Evolutionary conservation across 2,888 invertebrate genomes (phyloP), one percentile per base, ranked within the genome.

Genomic region (Drosophila cracens): DNA sequence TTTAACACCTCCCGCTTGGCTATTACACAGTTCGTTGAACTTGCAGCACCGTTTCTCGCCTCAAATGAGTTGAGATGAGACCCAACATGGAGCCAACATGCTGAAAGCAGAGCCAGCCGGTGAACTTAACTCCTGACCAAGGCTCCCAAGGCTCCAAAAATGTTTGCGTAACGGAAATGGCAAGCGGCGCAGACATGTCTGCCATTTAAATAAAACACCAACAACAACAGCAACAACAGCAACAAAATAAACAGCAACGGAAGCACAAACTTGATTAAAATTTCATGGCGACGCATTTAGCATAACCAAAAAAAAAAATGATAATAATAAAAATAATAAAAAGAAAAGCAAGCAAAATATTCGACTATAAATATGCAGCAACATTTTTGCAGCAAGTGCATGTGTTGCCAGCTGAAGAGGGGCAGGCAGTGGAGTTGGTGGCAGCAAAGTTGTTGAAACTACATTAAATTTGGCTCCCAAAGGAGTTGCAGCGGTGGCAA

Each of bases 111-210:
- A 66, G 10, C 53, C 33, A 31, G 38, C 49, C 48, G 38, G 36
- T 18, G 31, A 43, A 48, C 49, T 34, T 40, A 56, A 11, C 52
- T 56, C 40, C 62, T 59, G 65, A 52, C 62, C 64, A 61, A 61
- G 34, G 36, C 33, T 31, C 33, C n/a, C 60, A 46, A 21, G 31
- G 52, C 21, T 53, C 74, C 75, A 62, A 79, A 79, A 69, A 63
- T 70, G 64, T 74, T 68, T 63, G 56, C 61, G 63, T 43, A 62
- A 68, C 88, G 88, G 85, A 87, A 85, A 76, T 85, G 80, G 67
- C 66, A 77, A 74, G 63, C 69, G 81, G 84, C 87, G 87, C 87
- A 89, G 87, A 87, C 89, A 87, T 83, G 87, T 87, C 87, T 87
- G 87, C 89, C 71, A 74, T 77, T 81, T 82, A 60, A 71, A 74